Percentiles rank a stretch among this genome's conserved stretches.
phyloP scores from a whole-genome alignment of 1,140 invertebrate species.

The Plodia interpunctella region DNA sequence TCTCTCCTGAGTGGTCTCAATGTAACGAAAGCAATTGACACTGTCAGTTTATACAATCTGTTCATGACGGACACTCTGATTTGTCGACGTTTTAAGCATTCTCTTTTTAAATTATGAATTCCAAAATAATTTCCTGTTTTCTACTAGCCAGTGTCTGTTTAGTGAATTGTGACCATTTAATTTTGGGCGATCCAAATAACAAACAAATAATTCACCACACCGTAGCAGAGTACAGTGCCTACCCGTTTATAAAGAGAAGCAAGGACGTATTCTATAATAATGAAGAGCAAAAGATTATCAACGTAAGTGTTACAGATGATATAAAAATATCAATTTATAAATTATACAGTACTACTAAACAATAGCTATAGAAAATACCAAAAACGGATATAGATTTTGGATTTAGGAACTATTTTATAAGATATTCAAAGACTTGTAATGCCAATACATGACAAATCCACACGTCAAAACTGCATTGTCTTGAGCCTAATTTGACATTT shows the following conservation, averaged over 20 bases:
- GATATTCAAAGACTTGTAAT: too few relatives aligned
- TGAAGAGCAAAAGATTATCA: slow-evolving; percentile 29
- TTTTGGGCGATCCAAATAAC: slow-evolving; percentile 29
- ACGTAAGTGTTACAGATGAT: slow-evolving; percentile 24
- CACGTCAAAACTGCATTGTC: background rate
- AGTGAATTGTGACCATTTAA: slow-evolving; percentile 29
- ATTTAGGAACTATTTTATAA: too few relatives aligned
- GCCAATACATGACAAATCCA: background rate
- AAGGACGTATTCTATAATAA: slow-evolving; percentile 36
- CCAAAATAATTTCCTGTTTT: slow-evolving; percentile 21
- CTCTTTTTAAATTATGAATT: slow-evolving; percentile 25
- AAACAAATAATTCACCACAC: slow-evolving; percentile 33
- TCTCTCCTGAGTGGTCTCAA: background rate
- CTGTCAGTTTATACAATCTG: slow-evolving; percentile 6
- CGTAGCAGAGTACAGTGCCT: slow-evolving; percentile 25
- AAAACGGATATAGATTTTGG: too few relatives aligned
- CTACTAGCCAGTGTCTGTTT: slow-evolving; percentile 19
- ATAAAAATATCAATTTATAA: too few relatives aligned
- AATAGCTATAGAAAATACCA: too few relatives aligned
- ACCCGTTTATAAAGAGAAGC: slow-evolving; percentile 31
- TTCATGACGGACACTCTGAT: background rate
- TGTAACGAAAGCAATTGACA: background rate
- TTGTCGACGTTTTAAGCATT: background rate
- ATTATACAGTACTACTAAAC: too few relatives aligned
- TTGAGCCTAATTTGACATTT: slow-evolving; percentile 11